Base-by-base conservation (phyloP, 2,797 vertebrate species). In the Hirundo rustica region DNA sequence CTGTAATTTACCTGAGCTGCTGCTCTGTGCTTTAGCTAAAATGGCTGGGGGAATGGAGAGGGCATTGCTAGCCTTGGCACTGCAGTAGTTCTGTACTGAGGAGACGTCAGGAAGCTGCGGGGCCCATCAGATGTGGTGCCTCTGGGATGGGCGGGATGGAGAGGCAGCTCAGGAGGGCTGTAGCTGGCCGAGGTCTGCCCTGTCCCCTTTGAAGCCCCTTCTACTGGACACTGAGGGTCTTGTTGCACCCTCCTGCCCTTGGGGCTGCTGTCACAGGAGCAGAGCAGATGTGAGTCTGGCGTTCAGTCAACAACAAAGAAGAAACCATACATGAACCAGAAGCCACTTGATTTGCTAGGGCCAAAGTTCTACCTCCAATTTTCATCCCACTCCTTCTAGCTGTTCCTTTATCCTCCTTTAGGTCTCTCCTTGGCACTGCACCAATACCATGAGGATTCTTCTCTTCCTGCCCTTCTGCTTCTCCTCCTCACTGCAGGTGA, bases 51-150 rank as follows among this genome's bases (percentile, higher is more conserved):
- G 45, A 77, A 30, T 1, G 3, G 44, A 45, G 32, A 34, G 26
- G 40, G 36, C 3, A 51, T 62, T 3, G 2, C 22, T 44, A 42
- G 47, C 42, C 58, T 51, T 88, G 76, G 51, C 55, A 62, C 1
- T 1, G 30, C 11, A 26, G 29, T 42, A 70, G 89, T 42, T 85
- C 55, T 76, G 66, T 9, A 8, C 48, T 17, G 70, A 75, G 58
- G 34, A 47, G 66, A 55, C 0, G 0, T 22, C 42, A 72, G 1
- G 2, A 42, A 29, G 38, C 60, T 25, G 1, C 0, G 0, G 36
- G 44, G 30, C n/a, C 61, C 78, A n/a, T 65, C 1, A 1, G 48
- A 51, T 1, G 4, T 1, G 0, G 3, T 57, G 45, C 30, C 48
- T 58, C 53, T 2, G 1, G 73, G 17, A 13, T 0, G 1, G 7